These are phyloP conservation scores for Xyrauchen texanus DNA, from an alignment of 2,113 vertebrate species.

Conservation along the genomic window DNA sequence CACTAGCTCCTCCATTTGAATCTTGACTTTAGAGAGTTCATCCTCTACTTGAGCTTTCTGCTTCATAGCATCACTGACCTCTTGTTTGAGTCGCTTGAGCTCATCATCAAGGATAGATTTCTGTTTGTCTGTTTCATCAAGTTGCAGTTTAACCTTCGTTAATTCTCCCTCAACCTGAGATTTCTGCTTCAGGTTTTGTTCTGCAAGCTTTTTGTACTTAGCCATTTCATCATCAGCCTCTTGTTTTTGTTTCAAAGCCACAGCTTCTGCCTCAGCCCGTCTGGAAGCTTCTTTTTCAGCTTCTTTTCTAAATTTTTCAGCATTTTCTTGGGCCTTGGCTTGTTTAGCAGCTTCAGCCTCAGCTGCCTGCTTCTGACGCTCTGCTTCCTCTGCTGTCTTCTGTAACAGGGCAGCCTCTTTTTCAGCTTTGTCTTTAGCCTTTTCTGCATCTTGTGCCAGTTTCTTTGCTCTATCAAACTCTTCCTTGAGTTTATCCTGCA, in stretches of 20 bases:
- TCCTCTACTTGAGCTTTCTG: conserved; percentile 89
- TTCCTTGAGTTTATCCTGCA: conserved; percentile 81
- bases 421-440: conserved; percentile 82
- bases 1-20: conserved; percentile 91
- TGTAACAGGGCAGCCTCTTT: conserved; percentile 81
- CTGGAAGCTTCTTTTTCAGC: conserved; percentile 84
- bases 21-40: conserved; percentile 85
- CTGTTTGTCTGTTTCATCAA: conserved; percentile 92
- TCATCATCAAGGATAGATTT: conserved; percentile 87
- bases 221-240: conserved; percentile 88
- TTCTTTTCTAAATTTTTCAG: conserved; percentile 85
- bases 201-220: conserved; percentile 89
- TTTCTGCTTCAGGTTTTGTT: conserved; percentile 88
- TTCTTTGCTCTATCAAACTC: conserved; percentile 83
- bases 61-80: conserved; percentile 83
- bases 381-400: conserved; percentile 87
- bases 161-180: conserved; percentile 90
- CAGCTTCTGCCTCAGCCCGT: conserved; percentile 84
- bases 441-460: conserved; percentile 82
- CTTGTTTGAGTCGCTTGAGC: conserved; percentile 89
- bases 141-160: conserved; percentile 79
- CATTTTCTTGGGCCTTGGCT: conserved; percentile 80
- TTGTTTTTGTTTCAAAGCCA: conserved; percentile 84
- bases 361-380: conserved; percentile 82
- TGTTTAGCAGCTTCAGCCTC: conserved; percentile 85